A percentile compares a stretch with the other conserved stretches of the same genome.
phyloP scores from a whole-genome alignment of 2,888 invertebrate genomes.

The Spisula solida region DNA sequence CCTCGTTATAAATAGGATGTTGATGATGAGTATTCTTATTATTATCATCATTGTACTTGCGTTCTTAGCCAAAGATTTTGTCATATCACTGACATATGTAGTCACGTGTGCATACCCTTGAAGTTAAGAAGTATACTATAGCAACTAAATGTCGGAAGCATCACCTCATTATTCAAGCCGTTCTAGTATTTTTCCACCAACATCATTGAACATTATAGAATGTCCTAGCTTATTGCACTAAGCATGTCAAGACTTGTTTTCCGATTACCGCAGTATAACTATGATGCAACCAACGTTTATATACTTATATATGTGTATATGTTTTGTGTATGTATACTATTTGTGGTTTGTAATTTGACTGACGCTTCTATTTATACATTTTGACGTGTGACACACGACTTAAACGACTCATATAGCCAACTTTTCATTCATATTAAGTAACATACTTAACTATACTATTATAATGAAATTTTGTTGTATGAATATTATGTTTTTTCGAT shows the following conservation, averaged over 20 bases:
- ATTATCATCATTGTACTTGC: too few species aligned
- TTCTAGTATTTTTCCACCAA: background rate
- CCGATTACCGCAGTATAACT: background rate
- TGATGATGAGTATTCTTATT: too few species aligned
- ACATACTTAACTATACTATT: too few species aligned
- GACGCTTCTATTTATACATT: background rate
- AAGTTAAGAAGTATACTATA: too few species aligned
- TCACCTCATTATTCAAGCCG: too few species aligned
- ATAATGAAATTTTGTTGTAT: too few species aligned
- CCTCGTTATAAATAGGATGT: too few species aligned
- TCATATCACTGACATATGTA: too few species aligned
- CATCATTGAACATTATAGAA: background rate
- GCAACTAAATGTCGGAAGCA: too few species aligned
- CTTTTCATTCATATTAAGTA: background rate
- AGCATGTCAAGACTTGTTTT: constrained; percentile 2
- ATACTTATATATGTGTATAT: background rate
- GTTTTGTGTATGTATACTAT: background rate
- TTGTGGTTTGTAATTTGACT: background rate
- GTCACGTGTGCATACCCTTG: too few species aligned
- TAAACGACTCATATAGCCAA: background rate
- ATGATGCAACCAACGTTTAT: background rate
- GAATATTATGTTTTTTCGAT: too few species aligned
- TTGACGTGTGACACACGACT: background rate
- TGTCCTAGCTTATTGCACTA: background rate
- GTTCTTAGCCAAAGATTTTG: too few species aligned